Evolutionary conservation across 2,797 vertebrate species (phyloP), one percentile per base, ranked within the genome.

Genomic region (Cichlasoma orientale): DNA sequence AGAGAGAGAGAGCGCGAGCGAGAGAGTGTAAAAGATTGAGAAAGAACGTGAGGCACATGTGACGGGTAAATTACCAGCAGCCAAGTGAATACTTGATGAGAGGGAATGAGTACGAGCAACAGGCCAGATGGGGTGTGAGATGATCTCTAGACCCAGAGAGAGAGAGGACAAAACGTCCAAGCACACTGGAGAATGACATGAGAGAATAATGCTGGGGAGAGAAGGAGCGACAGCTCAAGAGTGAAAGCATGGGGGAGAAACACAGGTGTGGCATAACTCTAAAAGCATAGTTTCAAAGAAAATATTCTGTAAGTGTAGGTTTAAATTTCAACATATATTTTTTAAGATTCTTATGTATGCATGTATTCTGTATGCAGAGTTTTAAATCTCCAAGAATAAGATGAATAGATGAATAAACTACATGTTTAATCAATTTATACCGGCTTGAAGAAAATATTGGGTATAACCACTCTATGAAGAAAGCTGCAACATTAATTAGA

Each of bases 81-180:
- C 73, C 79, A 84, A 87, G 74, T 90, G 86, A 88, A 88, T 85
- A 82, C 53, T 80, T 80, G 56, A 79, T 70, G 63, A 87, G 72
- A 74, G 76, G 54, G 66, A 81, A n/a, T 84, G 76, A 77, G 82
- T 36, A 54, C 50, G 80, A 80, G 75, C 55, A 74, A 74, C 76
- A 89, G 80, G 88, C 84, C 93, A 92, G 90, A 92, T 92, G 90
- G 91, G 88, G 71, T 75, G 91, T 82, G 89, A 91, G 84, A 80
- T 78, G 84, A 89, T 88, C 87, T 75, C 13, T 71, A 38, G 75
- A 74, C 86, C 85, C 44, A 33, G 66, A 33, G 33, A 84, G 71
- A 23, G 57, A 86, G 75, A 77, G 82, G 47, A 82, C n/a, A 57
- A 72, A 74, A 70, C 57, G 77, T 63, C 70, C 70, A 56, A 70